These are phyloP conservation scores for Choristoneura fumiferana DNA, from an alignment of 1,140 invertebrate genomes.

Conservation along the genomic window DNA sequence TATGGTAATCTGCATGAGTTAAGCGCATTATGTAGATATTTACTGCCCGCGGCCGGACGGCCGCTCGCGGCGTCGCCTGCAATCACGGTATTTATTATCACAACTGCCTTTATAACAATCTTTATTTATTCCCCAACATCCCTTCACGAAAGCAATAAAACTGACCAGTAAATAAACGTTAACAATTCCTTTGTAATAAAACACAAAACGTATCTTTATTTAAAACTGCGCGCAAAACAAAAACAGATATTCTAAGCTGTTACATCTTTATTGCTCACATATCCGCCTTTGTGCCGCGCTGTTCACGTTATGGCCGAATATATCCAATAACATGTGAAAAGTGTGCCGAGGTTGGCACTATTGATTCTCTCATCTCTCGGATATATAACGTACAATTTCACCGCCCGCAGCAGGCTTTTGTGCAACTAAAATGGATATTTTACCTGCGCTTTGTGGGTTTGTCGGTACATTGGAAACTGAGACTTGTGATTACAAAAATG, in stretches of 20 bases:
- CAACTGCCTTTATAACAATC: too few relatives aligned
- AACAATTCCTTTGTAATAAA: too few relatives aligned
- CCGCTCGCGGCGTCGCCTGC: neutral
- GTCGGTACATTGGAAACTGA: constrained; percentile 7
- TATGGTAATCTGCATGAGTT: constrained; percentile 11
- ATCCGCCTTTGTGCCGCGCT: constrained; percentile 12
- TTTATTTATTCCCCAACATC: too few relatives aligned
- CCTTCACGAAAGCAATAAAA: too few relatives aligned
- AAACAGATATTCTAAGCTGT: constrained; percentile 16
- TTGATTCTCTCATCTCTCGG: constrained; percentile 17
- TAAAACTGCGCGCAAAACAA: constrained; percentile 11
- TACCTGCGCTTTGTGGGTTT: constrained; percentile 14
- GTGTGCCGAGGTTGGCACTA: constrained; percentile 17
- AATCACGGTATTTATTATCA: constrained; percentile 14
- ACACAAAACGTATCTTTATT: neutral
- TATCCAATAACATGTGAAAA: constrained; percentile 16
- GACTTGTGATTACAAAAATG: constrained; percentile 12
- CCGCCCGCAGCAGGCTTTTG: constrained; percentile 1
- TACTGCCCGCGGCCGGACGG: neutral
- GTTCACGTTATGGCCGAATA: constrained; percentile 3
- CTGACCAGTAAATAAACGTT: too few relatives aligned
- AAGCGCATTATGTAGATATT: constrained; percentile 18
- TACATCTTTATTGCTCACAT: constrained; percentile 10
- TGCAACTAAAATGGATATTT: constrained; percentile 18
- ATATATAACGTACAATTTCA: constrained; percentile 12